Base-by-base conservation (phyloP, 2,888 invertebrate species). In the Theretra japonica region DNA sequence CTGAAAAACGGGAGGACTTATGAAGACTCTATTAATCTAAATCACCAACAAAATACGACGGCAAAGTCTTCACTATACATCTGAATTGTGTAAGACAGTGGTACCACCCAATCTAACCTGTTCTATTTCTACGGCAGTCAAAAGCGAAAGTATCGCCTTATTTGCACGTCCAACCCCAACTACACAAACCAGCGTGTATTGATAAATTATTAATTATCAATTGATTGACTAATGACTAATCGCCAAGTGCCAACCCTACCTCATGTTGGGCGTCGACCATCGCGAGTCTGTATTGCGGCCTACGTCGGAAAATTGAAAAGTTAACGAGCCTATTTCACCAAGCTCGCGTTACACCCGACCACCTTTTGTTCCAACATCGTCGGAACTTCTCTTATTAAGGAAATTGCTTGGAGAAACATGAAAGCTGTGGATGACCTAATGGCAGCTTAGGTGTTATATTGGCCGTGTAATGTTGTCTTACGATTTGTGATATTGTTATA, bases 241-340 rank as follows among this genome's bases (percentile, higher is more conserved):
- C 2, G 41, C 11, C 11, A 56, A 28, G n/a, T 48, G 60, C 28
- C 69, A 71, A 23, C 69, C 69, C 69, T 69, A 71, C 17, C 53
- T 28, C 41, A n/a, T 19, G 56, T 70, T 28, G 65, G 68, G 69
- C 30, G 50, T 28, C 68, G 71, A 74, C 74, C 79, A 74, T 80
- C 75, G 75, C 75, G 73, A 69, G 72, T 70, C 50, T 72, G 62
- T 65, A 76, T 76, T 80, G 77, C 71, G 82, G 86, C 90, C 86
- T 88, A 88, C 83, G 88, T 86, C 81, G 84, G 91, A 90, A 92
- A 92, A 92, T 93, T 92, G 92, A 93, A 92, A 92, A 92, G 91
- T 90, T 92, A 92, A 93, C 91, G 90, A 92, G 92, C 91, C 90
- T 89, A 90, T 90, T 89, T 82, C 86, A 87, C 80, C 85, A 80